A percentile compares a stretch with the other conserved stretches of the same genome.
These are phyloP conservation scores for Coluber constrictor DNA, from an alignment of 2,797 vertebrate species.

Conservation along the genomic window DNA sequence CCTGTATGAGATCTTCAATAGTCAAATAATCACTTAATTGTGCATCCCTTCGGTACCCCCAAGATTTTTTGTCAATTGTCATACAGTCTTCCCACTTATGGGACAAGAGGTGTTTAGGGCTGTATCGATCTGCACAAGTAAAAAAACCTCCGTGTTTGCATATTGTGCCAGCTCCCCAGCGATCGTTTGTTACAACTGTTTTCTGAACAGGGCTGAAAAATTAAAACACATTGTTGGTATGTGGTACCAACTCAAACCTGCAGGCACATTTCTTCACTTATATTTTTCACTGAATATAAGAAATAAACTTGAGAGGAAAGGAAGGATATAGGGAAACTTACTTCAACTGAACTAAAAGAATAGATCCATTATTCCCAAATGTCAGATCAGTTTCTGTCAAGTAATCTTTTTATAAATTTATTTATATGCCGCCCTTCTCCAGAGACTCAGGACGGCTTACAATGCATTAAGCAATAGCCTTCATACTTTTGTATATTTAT, in stretches of 20 bases:
- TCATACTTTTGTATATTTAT: too few species aligned
- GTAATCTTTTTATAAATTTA: neutral
- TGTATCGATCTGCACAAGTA: constrained; percentile 89
- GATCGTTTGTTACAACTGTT: constrained; percentile 93
- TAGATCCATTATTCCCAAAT: neutral
- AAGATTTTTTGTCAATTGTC: constrained; percentile 88
- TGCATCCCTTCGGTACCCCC: constrained; percentile 89
- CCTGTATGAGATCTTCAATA: constrained; percentile 81
- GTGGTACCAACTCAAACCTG: neutral
- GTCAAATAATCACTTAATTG: constrained; percentile 80
- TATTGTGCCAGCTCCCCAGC: constrained; percentile 85
- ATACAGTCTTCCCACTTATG: constrained; percentile 99
- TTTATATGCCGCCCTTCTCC: too few species aligned
- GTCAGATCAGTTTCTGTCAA: neutral
- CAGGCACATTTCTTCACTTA: neutral
- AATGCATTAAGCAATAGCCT: too few species aligned
- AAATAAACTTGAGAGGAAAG: accelerated
- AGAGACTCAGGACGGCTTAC: too few species aligned
- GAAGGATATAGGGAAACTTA: neutral
- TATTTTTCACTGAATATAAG: neutral
- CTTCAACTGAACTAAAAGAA: neutral
- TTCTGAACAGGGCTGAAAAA: constrained; percentile 86
- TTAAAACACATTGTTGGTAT: neutral
- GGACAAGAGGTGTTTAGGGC: constrained; percentile 84
- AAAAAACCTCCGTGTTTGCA: constrained; percentile 91